Base-by-base conservation (phyloP, 2,113 vertebrate species). In the Rynchops niger region DNA sequence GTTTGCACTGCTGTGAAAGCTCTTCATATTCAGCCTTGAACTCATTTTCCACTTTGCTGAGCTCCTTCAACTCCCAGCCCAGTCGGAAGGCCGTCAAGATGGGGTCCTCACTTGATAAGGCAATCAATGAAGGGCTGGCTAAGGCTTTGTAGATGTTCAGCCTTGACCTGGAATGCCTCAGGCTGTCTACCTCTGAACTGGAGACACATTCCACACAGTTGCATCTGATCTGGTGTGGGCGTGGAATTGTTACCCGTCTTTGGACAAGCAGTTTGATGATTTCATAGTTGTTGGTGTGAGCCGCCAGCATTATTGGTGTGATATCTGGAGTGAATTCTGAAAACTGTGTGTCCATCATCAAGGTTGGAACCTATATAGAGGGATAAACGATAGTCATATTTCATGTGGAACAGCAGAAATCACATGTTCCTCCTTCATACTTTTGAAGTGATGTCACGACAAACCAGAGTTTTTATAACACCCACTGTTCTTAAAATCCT, bases 1-100 rank as follows among this genome's bases (percentile, higher is more conserved):
- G 99, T 45, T 99, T 99, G 96, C 99, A 99, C 95, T 99, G 99
- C 97, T 99, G 99, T 1, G 99, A 99, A 29, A 99, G 98, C 96
- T 99, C 99, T 81, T 99, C 99, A n/a, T 99, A 99, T 49, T 99
- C 99, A 71, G 99, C 99, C 82, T 99, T 99, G 94, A 99, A 99
- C 96, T 99, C 99, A 6, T 99, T 99, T 90, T 99, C 99, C 97
- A 99, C 99, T 96, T 99, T 99, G 98, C 99, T 99, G 91, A 99
- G 99, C 89, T 99, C 99, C 96, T 99, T 99, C 79, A 99, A 98
- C 89, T 99, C 99, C 99, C 99, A 99, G 95, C 99, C 99, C 90
- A 99, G 98, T 34, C 99, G 98, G 96, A 99, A 99, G 18, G 99
- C 99, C 0, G 99, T 99, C 96, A 99, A 98, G 95, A 99, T 98